A percentile compares a stretch with the other conserved stretches of the same genome.
These are phyloP conservation scores for Peromyscus maniculatus DNA, from an alignment of 2,113 vertebrate species.

Conservation along the genomic window DNA sequence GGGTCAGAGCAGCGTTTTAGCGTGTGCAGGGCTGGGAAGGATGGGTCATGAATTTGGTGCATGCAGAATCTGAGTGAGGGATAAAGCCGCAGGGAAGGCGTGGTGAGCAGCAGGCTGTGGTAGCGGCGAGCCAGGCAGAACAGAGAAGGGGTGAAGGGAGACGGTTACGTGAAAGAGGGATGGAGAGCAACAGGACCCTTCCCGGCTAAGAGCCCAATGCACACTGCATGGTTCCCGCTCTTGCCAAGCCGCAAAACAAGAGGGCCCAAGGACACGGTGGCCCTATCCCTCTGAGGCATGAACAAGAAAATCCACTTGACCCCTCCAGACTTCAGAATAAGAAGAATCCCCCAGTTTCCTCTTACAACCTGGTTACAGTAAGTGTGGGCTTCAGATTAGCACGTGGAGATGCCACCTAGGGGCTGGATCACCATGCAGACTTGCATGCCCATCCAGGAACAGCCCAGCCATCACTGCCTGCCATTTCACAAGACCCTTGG, in stretches of 20 bases:
- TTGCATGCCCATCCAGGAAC: neutral
- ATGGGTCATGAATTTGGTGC: conserved; percentile 8
- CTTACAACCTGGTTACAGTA: neutral
- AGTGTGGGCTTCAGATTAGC: neutral
- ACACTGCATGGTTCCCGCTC: neutral
- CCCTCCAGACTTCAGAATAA: neutral
- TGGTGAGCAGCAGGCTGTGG: neutral
- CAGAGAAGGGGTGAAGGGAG: neutral
- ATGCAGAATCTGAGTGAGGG: neutral
- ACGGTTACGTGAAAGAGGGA: neutral
- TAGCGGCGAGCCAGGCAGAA: conserved; percentile 28
- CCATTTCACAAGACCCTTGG: neutral
- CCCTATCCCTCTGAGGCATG: neutral
- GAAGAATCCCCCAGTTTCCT: neutral
- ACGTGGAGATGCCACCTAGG: no score
- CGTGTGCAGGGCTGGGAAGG: conserved; percentile 4
- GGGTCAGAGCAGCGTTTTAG: conserved; percentile 18
- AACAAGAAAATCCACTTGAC: neutral
- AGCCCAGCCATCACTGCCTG: neutral
- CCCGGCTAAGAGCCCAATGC: neutral
- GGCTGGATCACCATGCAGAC: neutral
- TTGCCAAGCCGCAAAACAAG: neutral
- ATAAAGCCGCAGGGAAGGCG: neutral
- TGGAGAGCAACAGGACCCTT: neutral
- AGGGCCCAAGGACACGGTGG: neutral